Conservation (phyloP, 2,888 invertebrate species). For the Polietes domitor region DNA sequence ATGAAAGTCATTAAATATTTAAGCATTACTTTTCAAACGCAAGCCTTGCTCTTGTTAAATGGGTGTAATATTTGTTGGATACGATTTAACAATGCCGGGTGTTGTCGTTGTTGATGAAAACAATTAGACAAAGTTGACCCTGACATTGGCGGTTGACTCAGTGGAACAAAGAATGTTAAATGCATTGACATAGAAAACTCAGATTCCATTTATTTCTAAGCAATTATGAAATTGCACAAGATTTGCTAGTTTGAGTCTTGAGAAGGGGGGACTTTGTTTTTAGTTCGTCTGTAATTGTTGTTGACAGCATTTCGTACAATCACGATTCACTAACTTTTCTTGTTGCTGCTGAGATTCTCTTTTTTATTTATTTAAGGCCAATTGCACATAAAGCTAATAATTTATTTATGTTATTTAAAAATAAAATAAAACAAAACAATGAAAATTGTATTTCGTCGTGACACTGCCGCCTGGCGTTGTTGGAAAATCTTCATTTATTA, state of each 20-base stretch:
- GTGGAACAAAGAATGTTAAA: neutral
- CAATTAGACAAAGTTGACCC: neutral
- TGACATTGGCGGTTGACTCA: slow-evolving; percentile 5
- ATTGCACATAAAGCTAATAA: neutral
- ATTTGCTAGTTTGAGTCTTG: neutral
- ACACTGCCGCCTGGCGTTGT: neutral
- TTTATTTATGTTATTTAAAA: neutral
- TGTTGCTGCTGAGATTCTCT: neutral
- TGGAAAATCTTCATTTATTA: neutral
- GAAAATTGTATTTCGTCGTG: slow-evolving; percentile 6
- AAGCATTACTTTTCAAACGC: neutral
- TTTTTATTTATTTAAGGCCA: neutral
- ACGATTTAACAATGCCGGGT: neutral
- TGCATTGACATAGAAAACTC: neutral
- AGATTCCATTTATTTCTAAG: slow-evolving; percentile 1
- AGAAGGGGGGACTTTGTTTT: neutral
- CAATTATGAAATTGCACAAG: neutral
- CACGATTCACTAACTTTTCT: neutral
- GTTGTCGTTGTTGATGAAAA: neutral
- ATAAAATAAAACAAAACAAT: neutral
- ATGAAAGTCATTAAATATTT: slow-evolving; percentile 13
- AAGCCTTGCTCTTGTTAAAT: neutral
- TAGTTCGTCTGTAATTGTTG: neutral
- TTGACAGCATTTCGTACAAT: neutral
- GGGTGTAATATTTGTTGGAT: neutral